These are phyloP conservation scores for Dinocampus coccinellae DNA, from an alignment of 2,888 invertebrate species.

Conservation along the genomic window DNA sequence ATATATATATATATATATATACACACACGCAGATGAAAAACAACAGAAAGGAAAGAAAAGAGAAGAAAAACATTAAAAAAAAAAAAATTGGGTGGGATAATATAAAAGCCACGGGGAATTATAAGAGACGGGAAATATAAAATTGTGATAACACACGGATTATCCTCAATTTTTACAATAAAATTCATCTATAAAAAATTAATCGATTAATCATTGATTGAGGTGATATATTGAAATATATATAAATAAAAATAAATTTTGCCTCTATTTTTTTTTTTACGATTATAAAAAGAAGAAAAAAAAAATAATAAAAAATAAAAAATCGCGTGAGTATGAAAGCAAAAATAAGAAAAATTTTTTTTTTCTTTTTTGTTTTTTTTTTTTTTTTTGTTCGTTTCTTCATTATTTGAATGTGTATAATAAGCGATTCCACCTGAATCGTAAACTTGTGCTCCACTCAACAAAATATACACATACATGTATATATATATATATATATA, in stretches of 20 bases:
- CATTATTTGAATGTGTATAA: no score
- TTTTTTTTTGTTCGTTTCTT: neutral
- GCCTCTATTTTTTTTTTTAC: neutral
- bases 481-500: conserved; percentile 14
- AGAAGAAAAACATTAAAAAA: no score
- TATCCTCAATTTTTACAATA: neutral
- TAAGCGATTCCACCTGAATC: neutral
- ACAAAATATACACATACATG: conserved; percentile 1
- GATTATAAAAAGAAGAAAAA: neutral
- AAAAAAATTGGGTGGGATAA: no score
- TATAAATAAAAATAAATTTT: neutral
- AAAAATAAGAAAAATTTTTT: no score
- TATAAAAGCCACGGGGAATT: neutral
- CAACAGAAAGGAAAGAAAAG: neutral
- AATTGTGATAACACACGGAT: neutral
- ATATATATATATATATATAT: no score
- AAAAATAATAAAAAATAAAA: no score
- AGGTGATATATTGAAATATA: neutral
- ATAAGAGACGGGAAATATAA: neutral
- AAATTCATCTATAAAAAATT: neutral
- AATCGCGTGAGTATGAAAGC: no score
- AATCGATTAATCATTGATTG: neutral
- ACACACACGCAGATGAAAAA: neutral
- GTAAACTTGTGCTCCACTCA: conserved; percentile 16
- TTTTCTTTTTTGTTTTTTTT: no score